Conservation (phyloP, 2,113 vertebrate genomes). For the Python bivittatus region DNA sequence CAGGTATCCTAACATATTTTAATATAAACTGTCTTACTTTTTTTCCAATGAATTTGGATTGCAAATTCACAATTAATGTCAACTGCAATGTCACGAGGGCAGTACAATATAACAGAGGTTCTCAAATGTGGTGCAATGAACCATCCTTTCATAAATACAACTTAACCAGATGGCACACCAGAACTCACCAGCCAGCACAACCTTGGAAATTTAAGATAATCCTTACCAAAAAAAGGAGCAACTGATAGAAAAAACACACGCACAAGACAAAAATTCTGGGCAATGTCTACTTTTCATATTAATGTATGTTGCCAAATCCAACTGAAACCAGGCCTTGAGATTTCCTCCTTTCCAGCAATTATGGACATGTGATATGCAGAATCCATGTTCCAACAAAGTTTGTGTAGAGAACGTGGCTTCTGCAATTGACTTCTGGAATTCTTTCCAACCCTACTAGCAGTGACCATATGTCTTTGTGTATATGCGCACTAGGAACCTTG, state of each 20-base stretch:
- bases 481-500: not conserved
- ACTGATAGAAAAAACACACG: not conserved
- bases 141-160: too few species aligned
- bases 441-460: not conserved
- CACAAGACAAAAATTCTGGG: not conserved
- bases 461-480: not conserved
- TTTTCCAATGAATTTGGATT: too few species aligned
- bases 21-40: too few species aligned
- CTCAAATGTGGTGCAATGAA: too few species aligned
- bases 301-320: not conserved
- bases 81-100: too few species aligned
- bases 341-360: not conserved
- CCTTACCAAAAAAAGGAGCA: not conserved
- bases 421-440: not conserved
- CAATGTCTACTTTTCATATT: not conserved
- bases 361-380: not conserved
- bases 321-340: not conserved
- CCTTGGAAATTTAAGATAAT: too few species aligned
- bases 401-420: not conserved
- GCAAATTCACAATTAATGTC: too few species aligned
- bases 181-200: too few species aligned
- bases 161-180: too few species aligned
- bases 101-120: too few species aligned
- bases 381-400: not conserved
- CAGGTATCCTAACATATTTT: too few species aligned